Evolutionary conservation across 2,113 vertebrate species (phyloP).

Genomic region (Dipodomys ordii): DNA sequence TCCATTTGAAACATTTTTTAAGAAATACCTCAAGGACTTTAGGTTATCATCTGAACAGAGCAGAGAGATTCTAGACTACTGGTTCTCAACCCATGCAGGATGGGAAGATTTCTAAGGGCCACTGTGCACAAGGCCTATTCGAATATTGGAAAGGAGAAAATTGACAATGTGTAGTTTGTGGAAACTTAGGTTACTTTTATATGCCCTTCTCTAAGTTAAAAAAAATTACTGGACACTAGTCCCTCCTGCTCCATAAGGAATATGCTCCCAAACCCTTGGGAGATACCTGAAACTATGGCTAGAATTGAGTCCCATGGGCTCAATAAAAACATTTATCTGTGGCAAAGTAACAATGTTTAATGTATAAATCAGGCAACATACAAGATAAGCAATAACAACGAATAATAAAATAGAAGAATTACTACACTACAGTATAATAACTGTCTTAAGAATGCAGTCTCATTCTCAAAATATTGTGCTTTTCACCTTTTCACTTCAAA

Average conservation of each 20-base stretch:
- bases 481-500: not conserved
- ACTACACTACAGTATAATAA: not conserved
- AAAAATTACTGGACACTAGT: not conserved
- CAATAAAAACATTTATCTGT: too few relatives aligned
- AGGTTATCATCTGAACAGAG: not conserved
- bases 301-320: not conserved
- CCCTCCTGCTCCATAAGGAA: not conserved
- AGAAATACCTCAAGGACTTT: not conserved
- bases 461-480: not conserved
- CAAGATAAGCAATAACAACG: not conserved
- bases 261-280: not conserved
- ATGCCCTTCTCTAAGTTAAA: not conserved
- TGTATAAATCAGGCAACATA: not conserved
- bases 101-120: not conserved
- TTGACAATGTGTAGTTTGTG: not conserved
- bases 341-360: not conserved
- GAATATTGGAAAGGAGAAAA: not conserved
- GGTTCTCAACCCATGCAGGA: not conserved
- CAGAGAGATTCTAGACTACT: not conserved
- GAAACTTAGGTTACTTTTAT: not conserved
- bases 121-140: not conserved
- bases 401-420: not conserved
- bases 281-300: not conserved
- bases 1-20: not conserved
- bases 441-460: not conserved